Conservation (phyloP, 2,113 vertebrate species). For the Mus musculus region GRCm39 chr11:35377001-35377500, state of each 20-base stretch:
- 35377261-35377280: background rate
- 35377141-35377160: no score
- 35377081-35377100: fast-evolving
- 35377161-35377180: background rate
- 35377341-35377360: background rate
- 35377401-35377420: background rate
- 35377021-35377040: background rate
- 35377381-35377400: slow-evolving; percentile 11
- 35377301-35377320: background rate
- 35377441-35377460: no score
- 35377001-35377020: background rate
- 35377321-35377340: background rate
- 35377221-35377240: background rate
- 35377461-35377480: background rate
- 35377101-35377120: fast-evolving
- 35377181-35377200: no score
- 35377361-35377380: background rate
- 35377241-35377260: background rate
- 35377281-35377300: background rate
- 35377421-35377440: background rate
- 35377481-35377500: background rate
- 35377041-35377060: no score
- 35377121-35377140: background rate
- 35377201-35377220: background rate
- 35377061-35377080: fast-evolving